Conservation (phyloP, 2,888 invertebrate genomes). For the Neoitamus cyanurus region DNA sequence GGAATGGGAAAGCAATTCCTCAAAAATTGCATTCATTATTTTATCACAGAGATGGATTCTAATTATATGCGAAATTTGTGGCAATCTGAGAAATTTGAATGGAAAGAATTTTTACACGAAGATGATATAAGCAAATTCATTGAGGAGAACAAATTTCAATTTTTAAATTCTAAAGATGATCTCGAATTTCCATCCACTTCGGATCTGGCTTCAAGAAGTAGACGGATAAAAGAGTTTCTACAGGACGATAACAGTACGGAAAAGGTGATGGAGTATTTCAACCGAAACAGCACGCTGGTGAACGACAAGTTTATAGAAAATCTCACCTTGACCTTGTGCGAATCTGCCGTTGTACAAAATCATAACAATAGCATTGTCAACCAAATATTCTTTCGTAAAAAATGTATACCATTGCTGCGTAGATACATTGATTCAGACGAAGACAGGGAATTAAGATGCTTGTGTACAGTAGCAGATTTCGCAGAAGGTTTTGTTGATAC, state of each 20-base stretch:
- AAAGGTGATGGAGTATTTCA: slow-evolving; percentile 72
- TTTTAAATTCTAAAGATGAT: background rate
- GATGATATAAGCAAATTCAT: slow-evolving; percentile 59
- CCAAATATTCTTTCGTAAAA: slow-evolving; percentile 58
- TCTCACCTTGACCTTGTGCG: slow-evolving; percentile 74
- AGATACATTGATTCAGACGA: slow-evolving; percentile 74
- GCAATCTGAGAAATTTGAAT: slow-evolving; percentile 68
- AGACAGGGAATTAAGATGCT: slow-evolving; percentile 80
- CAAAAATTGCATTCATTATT: slow-evolving; percentile 70
- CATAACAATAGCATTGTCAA: slow-evolving; percentile 61
- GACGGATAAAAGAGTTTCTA: slow-evolving; percentile 63
- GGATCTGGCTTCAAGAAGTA: background rate
- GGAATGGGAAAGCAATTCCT: slow-evolving; percentile 67
- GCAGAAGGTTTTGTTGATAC: slow-evolving; percentile 48
- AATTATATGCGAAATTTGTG: slow-evolving; percentile 70
- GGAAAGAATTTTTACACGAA: slow-evolving; percentile 64
- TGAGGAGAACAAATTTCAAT: background rate
- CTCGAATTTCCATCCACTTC: slow-evolving; percentile 52
- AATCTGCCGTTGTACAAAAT: slow-evolving; percentile 58
- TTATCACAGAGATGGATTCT: slow-evolving; percentile 70
- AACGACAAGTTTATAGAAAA: slow-evolving; percentile 75
- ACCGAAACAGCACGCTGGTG: slow-evolving; percentile 62
- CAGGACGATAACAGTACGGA: slow-evolving; percentile 68
- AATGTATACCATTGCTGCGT: slow-evolving; percentile 61
- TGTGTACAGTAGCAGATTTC: slow-evolving; percentile 79